Conservation (phyloP, 2,797 vertebrate species). For the Octomys mimax region DNA sequence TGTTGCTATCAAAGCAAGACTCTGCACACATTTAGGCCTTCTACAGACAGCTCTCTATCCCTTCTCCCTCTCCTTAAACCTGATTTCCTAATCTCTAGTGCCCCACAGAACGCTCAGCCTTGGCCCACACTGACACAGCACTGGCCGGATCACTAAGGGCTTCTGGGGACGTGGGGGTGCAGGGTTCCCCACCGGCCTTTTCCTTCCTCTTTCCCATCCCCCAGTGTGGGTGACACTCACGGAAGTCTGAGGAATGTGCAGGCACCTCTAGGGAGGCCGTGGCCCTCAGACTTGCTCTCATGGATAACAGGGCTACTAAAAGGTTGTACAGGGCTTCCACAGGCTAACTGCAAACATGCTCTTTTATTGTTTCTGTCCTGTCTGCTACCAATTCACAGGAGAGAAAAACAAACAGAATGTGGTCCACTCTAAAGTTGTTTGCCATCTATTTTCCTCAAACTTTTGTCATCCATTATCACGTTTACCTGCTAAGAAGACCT, state of each 20-base stretch:
- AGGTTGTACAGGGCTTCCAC: not conserved
- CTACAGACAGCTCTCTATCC: not conserved
- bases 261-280: not conserved
- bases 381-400: not conserved
- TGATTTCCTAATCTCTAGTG: not conserved
- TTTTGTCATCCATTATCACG: not conserved
- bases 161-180: not conserved
- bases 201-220: not conserved
- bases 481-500: constrained; percentile 33
- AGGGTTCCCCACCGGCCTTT: not conserved
- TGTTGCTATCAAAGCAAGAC: not conserved
- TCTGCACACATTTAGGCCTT: not conserved
- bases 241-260: not conserved
- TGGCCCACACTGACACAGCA: not conserved
- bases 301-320: not conserved
- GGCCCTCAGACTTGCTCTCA: not conserved
- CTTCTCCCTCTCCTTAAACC: not conserved
- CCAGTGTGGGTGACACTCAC: not conserved
- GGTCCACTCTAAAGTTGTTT: constrained; percentile 28
- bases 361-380: not conserved
- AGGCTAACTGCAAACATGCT: not conserved
- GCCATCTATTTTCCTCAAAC: constrained; percentile 33
- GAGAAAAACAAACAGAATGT: not conserved
- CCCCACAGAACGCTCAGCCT: not conserved
- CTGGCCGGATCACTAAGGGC: not conserved